These are phyloP conservation scores for Athalia cordata DNA, from an alignment of 2,888 invertebrate species.

Conservation along the genomic window DNA sequence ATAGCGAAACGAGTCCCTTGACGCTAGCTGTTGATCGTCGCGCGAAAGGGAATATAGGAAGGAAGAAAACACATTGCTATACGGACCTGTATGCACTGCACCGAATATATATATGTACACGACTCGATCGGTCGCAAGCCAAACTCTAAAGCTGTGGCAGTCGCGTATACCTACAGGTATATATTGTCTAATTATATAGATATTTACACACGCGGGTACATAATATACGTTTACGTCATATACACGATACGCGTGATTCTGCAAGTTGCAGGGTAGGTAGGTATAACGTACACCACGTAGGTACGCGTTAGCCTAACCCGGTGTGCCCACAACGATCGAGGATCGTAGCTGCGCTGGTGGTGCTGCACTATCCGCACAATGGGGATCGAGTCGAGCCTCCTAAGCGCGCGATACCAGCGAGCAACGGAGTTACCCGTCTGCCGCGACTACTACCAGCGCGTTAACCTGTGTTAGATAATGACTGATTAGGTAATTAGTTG, in stretches of 20 bases:
- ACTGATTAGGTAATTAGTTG: conserved; percentile 69
- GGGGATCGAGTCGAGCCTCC: background rate
- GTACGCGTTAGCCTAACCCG: background rate
- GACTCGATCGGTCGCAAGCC: too few relatives aligned
- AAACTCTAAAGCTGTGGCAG: too few relatives aligned
- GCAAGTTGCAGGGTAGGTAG: background rate
- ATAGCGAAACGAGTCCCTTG: conserved; percentile 27
- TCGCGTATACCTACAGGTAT: too few relatives aligned
- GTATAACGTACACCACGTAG: background rate
- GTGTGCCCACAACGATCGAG: background rate
- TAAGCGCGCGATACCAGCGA: background rate
- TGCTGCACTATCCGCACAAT: background rate
- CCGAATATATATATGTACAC: too few relatives aligned
- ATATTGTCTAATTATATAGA: too few relatives aligned
- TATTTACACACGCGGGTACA: too few relatives aligned
- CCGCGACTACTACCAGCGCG: conserved; percentile 55
- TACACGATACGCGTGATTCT: background rate
- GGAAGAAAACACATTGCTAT: conserved; percentile 19
- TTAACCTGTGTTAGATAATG: conserved; percentile 64
- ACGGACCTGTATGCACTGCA: background rate
- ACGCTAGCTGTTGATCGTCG: background rate
- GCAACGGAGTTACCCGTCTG: conserved; percentile 20
- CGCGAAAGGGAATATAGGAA: too few relatives aligned
- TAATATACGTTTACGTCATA: background rate
- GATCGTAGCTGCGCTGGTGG: background rate